Percentiles rank a stretch among this genome's conserved stretches.
These are phyloP conservation scores for Ptilorrhoa leucosticta DNA, from an alignment of 2,113 vertebrate species.

Conservation along the genomic window DNA sequence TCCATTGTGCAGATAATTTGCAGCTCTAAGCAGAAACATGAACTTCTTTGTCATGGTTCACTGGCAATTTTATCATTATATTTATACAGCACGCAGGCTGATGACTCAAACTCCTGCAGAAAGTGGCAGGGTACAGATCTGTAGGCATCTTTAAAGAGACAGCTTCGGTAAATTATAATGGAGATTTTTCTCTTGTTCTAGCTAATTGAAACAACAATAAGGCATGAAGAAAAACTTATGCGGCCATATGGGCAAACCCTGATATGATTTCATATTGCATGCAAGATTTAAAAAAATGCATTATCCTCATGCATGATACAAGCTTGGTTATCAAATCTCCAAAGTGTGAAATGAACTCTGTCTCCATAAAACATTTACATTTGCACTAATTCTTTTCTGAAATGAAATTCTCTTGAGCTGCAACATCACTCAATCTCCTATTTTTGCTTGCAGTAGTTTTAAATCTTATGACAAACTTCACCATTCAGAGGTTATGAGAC, in stretches of 20 bases:
- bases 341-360: background rate
- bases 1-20: slow-evolving; percentile 27
- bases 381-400: background rate
- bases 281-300: background rate
- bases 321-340: background rate
- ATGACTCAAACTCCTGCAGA: background rate
- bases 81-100: slow-evolving; percentile 34
- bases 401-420: background rate
- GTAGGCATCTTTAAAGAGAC: background rate
- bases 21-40: slow-evolving; percentile 50
- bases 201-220: background rate
- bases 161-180: background rate
- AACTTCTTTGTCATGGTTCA: slow-evolving; percentile 54
- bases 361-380: background rate
- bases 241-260: background rate
- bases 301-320: background rate
- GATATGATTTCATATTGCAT: background rate
- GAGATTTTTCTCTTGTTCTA: background rate
- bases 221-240: background rate
- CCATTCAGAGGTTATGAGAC: background rate
- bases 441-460: background rate
- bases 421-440: background rate
- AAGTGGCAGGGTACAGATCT: background rate
- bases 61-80: slow-evolving; percentile 44
- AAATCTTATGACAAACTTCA: background rate